These are phyloP conservation scores for Oasisia sp. DNA, from an alignment of 2,888 invertebrate species.

Conservation along the genomic window DNA sequence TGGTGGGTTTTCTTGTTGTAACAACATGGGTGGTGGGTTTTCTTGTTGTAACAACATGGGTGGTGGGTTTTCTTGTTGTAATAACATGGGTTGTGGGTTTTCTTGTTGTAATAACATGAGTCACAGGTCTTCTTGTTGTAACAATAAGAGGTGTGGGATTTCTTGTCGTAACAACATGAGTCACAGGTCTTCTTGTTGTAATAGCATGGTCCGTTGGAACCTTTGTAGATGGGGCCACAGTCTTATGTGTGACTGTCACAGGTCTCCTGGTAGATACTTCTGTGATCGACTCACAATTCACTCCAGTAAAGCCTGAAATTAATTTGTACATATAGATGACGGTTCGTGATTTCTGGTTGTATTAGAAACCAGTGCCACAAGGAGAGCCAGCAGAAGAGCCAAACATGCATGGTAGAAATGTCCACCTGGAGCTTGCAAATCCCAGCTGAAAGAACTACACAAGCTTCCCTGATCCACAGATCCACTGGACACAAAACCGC, in stretches of 20 bases:
- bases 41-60: too few species aligned
- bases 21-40: too few species aligned
- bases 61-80: too few species aligned
- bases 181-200: too few species aligned
- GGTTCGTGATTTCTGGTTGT: not conserved
- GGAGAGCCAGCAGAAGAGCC: not conserved
- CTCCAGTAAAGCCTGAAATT: conserved; percentile 11
- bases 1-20: too few species aligned
- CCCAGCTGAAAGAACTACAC: not conserved
- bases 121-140: too few species aligned
- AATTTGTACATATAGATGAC: not conserved
- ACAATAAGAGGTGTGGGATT: too few species aligned
- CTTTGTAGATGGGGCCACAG: not conserved
- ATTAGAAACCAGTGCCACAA: conserved; percentile 7
- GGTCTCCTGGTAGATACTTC: not conserved
- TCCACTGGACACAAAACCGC: too few species aligned
- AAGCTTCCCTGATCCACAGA: not conserved
- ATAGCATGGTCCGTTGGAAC: not conserved
- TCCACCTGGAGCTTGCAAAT: not conserved
- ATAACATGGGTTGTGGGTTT: too few species aligned
- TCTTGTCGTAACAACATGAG: too few species aligned
- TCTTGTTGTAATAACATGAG: too few species aligned
- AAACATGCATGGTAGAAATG: not conserved
- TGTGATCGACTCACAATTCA: not conserved
- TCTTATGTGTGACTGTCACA: not conserved